A percentile compares a stretch with the other conserved stretches of the same genome.
Conservation (phyloP, 2,888 invertebrate genomes). For the Carpatolechia fugitivella region DNA sequence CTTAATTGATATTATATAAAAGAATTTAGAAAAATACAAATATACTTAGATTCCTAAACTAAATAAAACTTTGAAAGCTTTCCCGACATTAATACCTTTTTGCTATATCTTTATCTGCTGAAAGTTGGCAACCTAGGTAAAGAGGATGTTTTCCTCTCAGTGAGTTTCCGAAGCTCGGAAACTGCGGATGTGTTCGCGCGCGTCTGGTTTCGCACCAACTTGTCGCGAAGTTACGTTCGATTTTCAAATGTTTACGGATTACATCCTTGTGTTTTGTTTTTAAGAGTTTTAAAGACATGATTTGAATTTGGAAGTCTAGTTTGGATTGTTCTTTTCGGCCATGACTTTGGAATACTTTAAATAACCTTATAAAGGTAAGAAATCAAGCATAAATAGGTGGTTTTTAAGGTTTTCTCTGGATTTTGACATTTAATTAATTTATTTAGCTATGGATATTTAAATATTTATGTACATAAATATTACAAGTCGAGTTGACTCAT, state of each 20-base stretch:
- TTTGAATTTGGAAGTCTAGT: background rate
- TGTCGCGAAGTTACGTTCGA: constrained; percentile 3
- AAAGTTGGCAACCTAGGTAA: background rate
- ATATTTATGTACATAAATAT: too few species aligned
- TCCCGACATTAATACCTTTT: too few species aligned
- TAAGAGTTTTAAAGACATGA: background rate
- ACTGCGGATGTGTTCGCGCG: background rate
- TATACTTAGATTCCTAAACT: too few species aligned
- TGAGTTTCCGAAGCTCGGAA: background rate
- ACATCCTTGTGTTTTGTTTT: background rate
- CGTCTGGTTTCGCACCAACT: background rate
- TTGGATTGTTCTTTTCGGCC: background rate
- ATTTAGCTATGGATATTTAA: too few species aligned
- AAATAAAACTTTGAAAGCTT: too few species aligned
- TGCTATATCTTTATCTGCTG: background rate
- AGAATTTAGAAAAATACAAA: too few species aligned
- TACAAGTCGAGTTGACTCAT: too few species aligned
- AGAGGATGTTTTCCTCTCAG: background rate
- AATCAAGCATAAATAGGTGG: background rate
- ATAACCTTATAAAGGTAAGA: background rate
- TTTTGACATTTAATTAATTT: too few species aligned
- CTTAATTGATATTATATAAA: too few species aligned
- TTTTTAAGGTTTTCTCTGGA: too few species aligned
- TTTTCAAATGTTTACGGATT: constrained; percentile 3
- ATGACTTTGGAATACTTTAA: background rate